phyloP scores from a whole-genome alignment of 2,113 vertebrate genomes.

The Laticauda laticaudata region DNA sequence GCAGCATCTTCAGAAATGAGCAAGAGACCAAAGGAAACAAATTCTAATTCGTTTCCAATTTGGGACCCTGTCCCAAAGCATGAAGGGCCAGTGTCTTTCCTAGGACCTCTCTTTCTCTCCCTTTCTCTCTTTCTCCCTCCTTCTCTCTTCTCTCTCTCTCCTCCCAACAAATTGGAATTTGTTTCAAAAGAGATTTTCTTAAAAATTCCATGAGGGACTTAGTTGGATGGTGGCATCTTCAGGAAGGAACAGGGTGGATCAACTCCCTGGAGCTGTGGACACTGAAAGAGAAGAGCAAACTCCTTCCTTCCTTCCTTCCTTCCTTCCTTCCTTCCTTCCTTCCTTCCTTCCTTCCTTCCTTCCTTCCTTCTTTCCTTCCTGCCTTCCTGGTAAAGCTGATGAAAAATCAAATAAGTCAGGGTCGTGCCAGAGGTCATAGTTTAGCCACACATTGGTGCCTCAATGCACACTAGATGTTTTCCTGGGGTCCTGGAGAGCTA shows the following conservation, averaged over 20 bases:
- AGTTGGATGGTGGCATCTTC: background rate
- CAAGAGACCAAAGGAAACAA: background rate
- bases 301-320: background rate
- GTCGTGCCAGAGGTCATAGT: background rate
- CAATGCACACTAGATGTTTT: background rate
- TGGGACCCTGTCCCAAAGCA: background rate
- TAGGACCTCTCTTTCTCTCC: background rate
- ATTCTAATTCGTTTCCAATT: too few relatives aligned
- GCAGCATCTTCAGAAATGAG: too few relatives aligned
- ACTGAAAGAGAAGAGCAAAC: background rate
- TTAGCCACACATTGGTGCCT: too few relatives aligned
- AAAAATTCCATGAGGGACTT: conserved; percentile 4
- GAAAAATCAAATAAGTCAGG: background rate
- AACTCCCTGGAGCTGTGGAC: background rate
- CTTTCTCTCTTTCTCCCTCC: too few relatives aligned
- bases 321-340: too few relatives aligned
- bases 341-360: background rate
- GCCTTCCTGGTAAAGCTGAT: background rate
- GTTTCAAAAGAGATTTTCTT: conserved; percentile 15
- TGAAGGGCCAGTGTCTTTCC: background rate
- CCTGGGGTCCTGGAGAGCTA: too few relatives aligned
- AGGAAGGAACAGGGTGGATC: background rate
- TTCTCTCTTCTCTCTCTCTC: too few relatives aligned
- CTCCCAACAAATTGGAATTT: background rate
- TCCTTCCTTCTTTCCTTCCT: background rate